These are phyloP conservation scores for Diplodus puntazzo DNA, from an alignment of 2,797 vertebrate genomes.

Conservation along the genomic window DNA sequence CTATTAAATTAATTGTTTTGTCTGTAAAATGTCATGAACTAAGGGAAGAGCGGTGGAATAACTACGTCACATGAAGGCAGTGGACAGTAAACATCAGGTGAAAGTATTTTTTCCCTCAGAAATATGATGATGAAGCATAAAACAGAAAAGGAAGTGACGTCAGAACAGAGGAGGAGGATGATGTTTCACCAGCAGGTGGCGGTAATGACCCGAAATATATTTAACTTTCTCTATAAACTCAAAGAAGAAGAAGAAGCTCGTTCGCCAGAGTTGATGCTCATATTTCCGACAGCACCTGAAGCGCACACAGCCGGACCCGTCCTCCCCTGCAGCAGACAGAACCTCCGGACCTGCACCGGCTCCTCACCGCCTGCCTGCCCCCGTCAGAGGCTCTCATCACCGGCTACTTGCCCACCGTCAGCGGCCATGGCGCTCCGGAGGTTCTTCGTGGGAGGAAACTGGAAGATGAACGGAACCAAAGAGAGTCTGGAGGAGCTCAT, in stretches of 20 bases:
- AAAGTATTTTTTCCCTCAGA: not conserved
- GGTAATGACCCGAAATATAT: not conserved
- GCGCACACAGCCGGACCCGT: not conserved
- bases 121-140: not conserved
- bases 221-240: not conserved
- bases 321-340: not conserved
- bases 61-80: not conserved
- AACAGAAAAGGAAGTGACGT: not conserved
- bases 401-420: not conserved
- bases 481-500: constrained; percentile 89
- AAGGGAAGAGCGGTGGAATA: not conserved
- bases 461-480: constrained; percentile 95
- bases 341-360: not conserved
- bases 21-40: no score
- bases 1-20: no score
- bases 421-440: constrained; percentile 87
- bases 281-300: constrained; percentile 47
- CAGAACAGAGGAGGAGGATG: no score
- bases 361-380: not conserved
- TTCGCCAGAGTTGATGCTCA: not conserved
- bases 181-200: constrained; percentile 32
- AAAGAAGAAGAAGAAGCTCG: not conserved
- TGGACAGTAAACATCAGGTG: not conserved
- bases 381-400: not conserved
- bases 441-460: constrained; percentile 94